Evolutionary conservation across 2,888 invertebrate genomes (phyloP), one percentile per base, ranked within the genome.

Genomic region (Cancer borealis): DNA sequence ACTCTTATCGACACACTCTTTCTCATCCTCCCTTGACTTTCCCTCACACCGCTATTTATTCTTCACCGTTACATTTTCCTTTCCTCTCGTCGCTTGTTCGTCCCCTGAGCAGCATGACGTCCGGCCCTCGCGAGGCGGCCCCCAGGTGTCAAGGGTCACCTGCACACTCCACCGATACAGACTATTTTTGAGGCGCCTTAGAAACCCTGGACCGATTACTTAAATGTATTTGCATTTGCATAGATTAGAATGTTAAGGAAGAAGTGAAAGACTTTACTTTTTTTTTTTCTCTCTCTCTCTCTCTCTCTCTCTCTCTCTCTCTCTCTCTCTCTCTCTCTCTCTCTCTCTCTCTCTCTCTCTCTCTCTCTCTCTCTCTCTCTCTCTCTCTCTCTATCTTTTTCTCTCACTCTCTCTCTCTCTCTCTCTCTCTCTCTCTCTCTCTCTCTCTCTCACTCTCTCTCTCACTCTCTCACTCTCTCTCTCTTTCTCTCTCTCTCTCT

Each of bases 351-450:
- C 45, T 45, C 39, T 30, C 45, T 17, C 45, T 73, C n/a, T 30
- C 47, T 39, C 30, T 39, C 30, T 17, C 30, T 39, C 73, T 47
- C 45, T 47, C 21, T 39, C 73, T 39, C 39, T 47, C 26, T 26
- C 26, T 30, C 21, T 91, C 91, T 91, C 66, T 91, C 91, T 91
- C 91, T 91, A n/a, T n/a, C n/a, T n/a, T n/a, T n/a, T n/a, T n/a
- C n/a, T n/a, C n/a, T n/a, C n/a, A n/a, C 91, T 60, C 91, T 54
- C 91, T 91, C 91, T 91, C 54, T 87, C 87, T 30, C 87, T 39
- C 88, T 91, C 91, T 91, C 66, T 91, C 91, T 91, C 91, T 91
- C 91, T 60, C 91, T 54, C 91, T 91, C 91, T 91, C 54, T 87
- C 87, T 30, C 87, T 39, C 88, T 17, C 30, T 39, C 73, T 47